Evolutionary conservation across 2,888 invertebrate genomes (phyloP).

Genomic region (Stenichneumon culpator): DNA sequence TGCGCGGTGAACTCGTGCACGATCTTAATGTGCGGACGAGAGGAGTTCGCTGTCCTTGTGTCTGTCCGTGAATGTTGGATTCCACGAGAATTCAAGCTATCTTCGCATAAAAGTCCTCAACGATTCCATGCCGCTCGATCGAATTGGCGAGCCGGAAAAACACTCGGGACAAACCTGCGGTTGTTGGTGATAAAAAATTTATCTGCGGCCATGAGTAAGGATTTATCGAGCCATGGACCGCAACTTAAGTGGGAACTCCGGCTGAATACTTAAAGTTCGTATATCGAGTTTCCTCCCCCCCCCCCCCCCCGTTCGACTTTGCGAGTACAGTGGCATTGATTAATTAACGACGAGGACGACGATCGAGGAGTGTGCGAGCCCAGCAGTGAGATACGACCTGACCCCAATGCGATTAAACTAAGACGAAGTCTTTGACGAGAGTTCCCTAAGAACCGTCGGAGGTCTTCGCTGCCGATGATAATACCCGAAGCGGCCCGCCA

Average conservation of each 20-base stretch:
- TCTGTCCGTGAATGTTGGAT: not conserved
- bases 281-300: constrained; percentile 36
- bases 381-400: constrained; percentile 51
- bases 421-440: constrained; percentile 75
- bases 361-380: constrained; percentile 45
- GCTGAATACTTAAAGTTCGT: constrained; percentile 37
- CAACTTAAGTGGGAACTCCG: not conserved
- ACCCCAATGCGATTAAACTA: constrained; percentile 64
- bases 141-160: not conserved
- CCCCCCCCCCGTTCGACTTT: constrained; percentile 44
- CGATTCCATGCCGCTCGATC: not conserved
- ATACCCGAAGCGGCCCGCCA: constrained; percentile 58
- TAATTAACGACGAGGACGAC: constrained; percentile 54
- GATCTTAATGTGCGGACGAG: not conserved
- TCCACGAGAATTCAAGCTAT: not conserved
- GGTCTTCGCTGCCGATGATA: constrained; percentile 73
- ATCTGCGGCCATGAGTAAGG: not conserved
- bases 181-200: constrained; percentile 16
- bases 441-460: constrained; percentile 71
- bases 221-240: constrained; percentile 1
- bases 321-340: constrained; percentile 44
- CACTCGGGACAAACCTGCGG: not conserved
- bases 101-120: not conserved
- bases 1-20: not conserved
- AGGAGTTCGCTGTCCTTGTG: not conserved